Evolutionary conservation across 2,888 invertebrate genomes (phyloP).

Genomic region (Phyllotreta cruciferae): DNA sequence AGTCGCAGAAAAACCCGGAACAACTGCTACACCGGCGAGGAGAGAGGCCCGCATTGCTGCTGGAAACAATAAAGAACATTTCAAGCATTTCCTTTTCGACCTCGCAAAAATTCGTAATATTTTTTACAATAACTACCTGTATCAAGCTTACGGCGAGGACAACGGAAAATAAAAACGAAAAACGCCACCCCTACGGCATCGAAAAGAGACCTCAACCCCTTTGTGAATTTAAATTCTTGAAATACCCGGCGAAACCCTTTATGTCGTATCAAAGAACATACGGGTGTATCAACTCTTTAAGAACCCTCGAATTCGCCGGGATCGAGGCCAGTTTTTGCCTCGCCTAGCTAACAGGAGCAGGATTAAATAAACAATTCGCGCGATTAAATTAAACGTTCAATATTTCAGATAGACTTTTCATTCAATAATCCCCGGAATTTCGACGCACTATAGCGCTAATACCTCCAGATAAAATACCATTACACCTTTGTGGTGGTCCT

Average conservation of each 20-base stretch:
- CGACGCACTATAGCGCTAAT: too few relatives aligned
- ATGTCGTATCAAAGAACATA: conserved; percentile 39
- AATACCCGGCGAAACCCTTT: conserved; percentile 38
- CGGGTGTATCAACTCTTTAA: conserved; percentile 37
- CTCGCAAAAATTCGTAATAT: conserved; percentile 33
- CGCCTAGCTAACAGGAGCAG: too few relatives aligned
- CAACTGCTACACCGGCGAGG: neutral
- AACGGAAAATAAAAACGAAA: conserved; percentile 26
- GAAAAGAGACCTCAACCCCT: conserved; percentile 40
- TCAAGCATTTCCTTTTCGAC: conserved; percentile 13
- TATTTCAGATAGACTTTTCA: too few relatives aligned
- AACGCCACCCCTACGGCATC: conserved; percentile 30
- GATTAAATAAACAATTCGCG: too few relatives aligned
- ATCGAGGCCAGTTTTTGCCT: neutral
- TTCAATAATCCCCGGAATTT: too few relatives aligned
- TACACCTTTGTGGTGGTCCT: too few relatives aligned
- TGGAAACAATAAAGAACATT: conserved; percentile 24
- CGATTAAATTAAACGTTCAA: too few relatives aligned
- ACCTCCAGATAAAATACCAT: too few relatives aligned
- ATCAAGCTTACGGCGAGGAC: conserved; percentile 20
- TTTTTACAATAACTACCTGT: conserved; percentile 38
- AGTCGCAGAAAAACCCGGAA: neutral
- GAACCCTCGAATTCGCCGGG: conserved; percentile 18
- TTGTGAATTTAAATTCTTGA: conserved; percentile 43
- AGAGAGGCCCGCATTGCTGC: conserved; percentile 16